These are phyloP conservation scores for Trichoplax adhaerens DNA, from an alignment of 37 sponge, comb jelly and placozoan species.

Conservation along the genomic window DNA sequence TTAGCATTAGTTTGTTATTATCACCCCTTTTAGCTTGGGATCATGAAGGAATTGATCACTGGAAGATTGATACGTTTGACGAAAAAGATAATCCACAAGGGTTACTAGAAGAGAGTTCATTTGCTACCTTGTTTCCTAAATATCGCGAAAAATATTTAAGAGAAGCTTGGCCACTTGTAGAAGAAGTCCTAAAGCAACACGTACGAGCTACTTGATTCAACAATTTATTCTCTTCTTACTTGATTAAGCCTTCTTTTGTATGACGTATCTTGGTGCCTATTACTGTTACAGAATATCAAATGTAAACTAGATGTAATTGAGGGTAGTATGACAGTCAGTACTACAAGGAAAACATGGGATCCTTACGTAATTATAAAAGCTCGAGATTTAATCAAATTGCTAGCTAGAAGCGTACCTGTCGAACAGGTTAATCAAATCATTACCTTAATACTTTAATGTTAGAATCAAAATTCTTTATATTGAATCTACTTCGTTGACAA, in stretches of 20 bases:
- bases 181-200: constrained; percentile 43
- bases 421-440: constrained; percentile 41
- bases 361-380: constrained; percentile 92
- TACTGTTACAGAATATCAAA: constrained; percentile 40
- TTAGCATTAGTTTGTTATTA: no score
- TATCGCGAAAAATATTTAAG: constrained; percentile 89
- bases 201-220: neutral
- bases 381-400: constrained; percentile 85
- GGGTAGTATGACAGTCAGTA: constrained; percentile 89
- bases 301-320: constrained; percentile 78
- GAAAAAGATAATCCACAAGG: constrained; percentile 61
- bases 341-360: constrained; percentile 94
- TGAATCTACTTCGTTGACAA: no score
- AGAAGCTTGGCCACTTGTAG: constrained; percentile 82
- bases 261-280: neutral
- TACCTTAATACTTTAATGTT: neutral
- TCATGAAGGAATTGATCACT: constrained; percentile 64
- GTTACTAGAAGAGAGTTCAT: constrained; percentile 83
- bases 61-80: constrained; percentile 84
- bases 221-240: constrained; percentile 2
- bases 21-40: constrained; percentile 17
- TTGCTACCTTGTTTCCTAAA: constrained; percentile 95
- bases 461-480: no score
- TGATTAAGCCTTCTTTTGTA: neutral
- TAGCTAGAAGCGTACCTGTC: constrained; percentile 91